Base-by-base conservation (phyloP, 2,797 vertebrate genomes). In the Pseudocheirus occidentalis region DNA sequence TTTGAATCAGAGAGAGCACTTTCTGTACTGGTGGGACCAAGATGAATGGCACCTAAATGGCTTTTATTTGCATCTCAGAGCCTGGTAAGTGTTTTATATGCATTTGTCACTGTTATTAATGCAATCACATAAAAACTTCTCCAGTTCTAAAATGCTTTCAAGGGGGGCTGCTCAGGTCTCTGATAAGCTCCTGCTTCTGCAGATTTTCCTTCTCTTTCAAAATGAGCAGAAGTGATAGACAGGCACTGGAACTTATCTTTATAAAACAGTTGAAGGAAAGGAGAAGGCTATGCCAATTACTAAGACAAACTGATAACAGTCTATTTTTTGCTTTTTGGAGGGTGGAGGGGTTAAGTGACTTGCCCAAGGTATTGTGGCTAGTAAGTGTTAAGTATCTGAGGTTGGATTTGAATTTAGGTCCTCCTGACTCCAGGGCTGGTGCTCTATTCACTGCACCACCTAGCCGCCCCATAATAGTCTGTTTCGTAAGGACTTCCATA, bases 21-120 rank as follows among this genome's bases (percentile, higher is more conserved):
- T 96, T 55, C 28, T 97, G 96, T 97, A 91, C 96, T 96, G 95
- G 96, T 96, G 97, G 59, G 92, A 89, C 95, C 97, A 96, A 95
- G 98, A 97, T 0, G 0, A 96, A 96, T 94, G 95, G 96, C 96
- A 98, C 90, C 95, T 97, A 97, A 94, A 97, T 98, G 98, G 94
- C 29, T 97, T 97, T 96, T 97, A 95, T 90, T 94, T 97, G 94
- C 97, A 96, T 94, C 94, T 58, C 94, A 52, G 28, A 40, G 94
- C 73, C 55, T 57, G 93, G 97, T 92, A 97, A 98, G 97, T 98
- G 97, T 97, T 97, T 96, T 96, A 96, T 95, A 59, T 13, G 3
- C 97, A 95, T 96, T 97, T 93, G 95, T 98, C 95, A 97, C 92
- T 95, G 98, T 95, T 97, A 97, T 97, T 98, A 96, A 98, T 96